These are phyloP conservation scores for Xanthorhoe designata DNA, from an alignment of 2,888 invertebrate species.

Conservation along the genomic window DNA sequence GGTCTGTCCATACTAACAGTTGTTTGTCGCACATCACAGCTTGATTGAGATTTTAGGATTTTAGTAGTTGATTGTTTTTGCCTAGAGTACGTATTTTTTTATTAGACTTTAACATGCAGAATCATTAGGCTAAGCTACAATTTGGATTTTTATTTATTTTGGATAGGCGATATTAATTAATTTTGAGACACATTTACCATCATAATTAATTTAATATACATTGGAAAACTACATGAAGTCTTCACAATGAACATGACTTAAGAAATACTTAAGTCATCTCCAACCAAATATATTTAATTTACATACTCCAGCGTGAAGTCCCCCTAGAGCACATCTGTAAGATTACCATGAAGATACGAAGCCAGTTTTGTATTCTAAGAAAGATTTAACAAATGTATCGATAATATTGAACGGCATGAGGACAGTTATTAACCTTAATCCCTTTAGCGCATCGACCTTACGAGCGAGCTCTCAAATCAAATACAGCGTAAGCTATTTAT, in stretches of 20 bases:
- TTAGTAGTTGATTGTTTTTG: not conserved
- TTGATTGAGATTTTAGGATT: too few relatives aligned
- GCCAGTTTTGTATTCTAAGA: slow-evolving; percentile 62
- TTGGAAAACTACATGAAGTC: too few relatives aligned
- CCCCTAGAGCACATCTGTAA: slow-evolving; percentile 58
- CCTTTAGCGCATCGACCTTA: slow-evolving; percentile 74
- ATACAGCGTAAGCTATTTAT: not conserved
- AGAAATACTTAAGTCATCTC: too few relatives aligned
- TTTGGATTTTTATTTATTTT: too few relatives aligned
- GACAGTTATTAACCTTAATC: slow-evolving; percentile 74
- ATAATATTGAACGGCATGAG: slow-evolving; percentile 61
- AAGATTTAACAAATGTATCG: slow-evolving; percentile 63
- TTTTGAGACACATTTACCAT: too few relatives aligned
- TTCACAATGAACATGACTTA: too few relatives aligned
- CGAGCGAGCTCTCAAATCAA: slow-evolving; percentile 13
- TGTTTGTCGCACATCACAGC: not conserved
- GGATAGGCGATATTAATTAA: too few relatives aligned
- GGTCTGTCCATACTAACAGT: slow-evolving; percentile 26
- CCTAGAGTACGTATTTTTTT: too few relatives aligned
- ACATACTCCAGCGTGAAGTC: slow-evolving; percentile 3
- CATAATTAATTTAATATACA: too few relatives aligned
- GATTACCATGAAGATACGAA: slow-evolving; percentile 58
- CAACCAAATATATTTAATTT: not conserved
- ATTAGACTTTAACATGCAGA: too few relatives aligned
- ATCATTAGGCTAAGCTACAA: too few relatives aligned